A percentile compares a stretch with the other conserved stretches of the same genome.
Evolutionary conservation across 2,888 invertebrate genomes (phyloP).

Genomic region (Pristionchus japonicus): DNA sequence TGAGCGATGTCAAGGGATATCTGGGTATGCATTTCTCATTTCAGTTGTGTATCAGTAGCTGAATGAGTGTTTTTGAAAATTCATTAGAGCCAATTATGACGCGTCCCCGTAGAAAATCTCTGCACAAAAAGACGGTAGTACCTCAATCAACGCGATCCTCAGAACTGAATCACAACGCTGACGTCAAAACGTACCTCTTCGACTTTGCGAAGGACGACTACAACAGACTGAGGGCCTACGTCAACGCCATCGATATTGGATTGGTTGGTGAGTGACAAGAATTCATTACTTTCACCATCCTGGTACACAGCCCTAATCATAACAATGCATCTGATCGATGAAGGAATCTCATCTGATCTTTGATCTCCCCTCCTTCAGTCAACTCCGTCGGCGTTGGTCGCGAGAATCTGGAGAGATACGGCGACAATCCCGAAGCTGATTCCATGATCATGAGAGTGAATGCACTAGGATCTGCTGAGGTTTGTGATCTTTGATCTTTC

Average conservation of each 20-base stretch:
- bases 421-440: constrained; percentile 71
- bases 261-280: constrained; percentile 68
- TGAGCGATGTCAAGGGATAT: constrained; percentile 64
- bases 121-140: too few species aligned
- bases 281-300: not conserved
- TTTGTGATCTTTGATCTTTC: constrained; percentile 42
- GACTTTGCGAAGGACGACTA: constrained; percentile 71
- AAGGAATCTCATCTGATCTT: not conserved
- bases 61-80: too few species aligned
- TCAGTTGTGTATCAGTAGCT: not conserved
- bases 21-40: constrained; percentile 56
- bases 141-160: too few species aligned
- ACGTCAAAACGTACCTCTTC: constrained; percentile 63
- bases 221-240: constrained; percentile 58
- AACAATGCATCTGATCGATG: too few species aligned
- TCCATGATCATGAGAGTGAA: constrained; percentile 70
- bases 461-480: constrained; percentile 70
- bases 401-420: constrained; percentile 70
- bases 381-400: constrained; percentile 73
- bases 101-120: too few species aligned
- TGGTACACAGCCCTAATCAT: not conserved
- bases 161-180: constrained; percentile 55
- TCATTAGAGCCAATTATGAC: too few species aligned
- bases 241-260: constrained; percentile 69
- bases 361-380: constrained; percentile 60